Evolutionary conservation across 2,113 vertebrate species (phyloP).

Genomic region (Coptodon rendalli): DNA sequence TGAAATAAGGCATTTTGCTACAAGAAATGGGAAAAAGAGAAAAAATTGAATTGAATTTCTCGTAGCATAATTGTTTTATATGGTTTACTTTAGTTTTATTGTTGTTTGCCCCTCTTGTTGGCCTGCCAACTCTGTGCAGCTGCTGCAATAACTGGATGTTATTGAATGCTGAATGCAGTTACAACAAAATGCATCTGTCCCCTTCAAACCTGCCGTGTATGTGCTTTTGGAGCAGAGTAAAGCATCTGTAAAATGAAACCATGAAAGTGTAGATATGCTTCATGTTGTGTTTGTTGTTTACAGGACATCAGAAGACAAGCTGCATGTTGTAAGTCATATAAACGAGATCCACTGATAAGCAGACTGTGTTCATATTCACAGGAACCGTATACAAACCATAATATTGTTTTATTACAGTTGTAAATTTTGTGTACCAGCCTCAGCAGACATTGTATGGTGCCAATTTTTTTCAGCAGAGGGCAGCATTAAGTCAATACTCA

Average conservation of each 20-base stretch:
- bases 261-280: background rate
- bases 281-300: background rate
- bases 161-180: background rate
- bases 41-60: background rate
- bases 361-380: background rate
- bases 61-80: background rate
- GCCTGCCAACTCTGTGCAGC: background rate
- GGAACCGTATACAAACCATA: background rate
- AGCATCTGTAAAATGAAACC: background rate
- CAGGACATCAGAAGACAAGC: background rate
- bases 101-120: background rate
- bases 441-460: background rate
- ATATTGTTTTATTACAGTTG: background rate
- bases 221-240: background rate
- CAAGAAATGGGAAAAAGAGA: background rate
- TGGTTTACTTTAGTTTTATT: background rate
- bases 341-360: background rate
- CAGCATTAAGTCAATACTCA: background rate
- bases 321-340: background rate
- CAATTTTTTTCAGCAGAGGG: slow-evolving; percentile 22
- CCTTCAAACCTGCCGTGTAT: background rate
- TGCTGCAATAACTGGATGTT: background rate
- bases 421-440: background rate
- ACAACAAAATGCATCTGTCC: background rate
- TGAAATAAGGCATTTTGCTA: background rate